Percentiles rank a stretch among this genome's conserved stretches.
Conservation (phyloP, 2,113 vertebrate species). For the Rhegmatorhina hoffmannsi region DNA sequence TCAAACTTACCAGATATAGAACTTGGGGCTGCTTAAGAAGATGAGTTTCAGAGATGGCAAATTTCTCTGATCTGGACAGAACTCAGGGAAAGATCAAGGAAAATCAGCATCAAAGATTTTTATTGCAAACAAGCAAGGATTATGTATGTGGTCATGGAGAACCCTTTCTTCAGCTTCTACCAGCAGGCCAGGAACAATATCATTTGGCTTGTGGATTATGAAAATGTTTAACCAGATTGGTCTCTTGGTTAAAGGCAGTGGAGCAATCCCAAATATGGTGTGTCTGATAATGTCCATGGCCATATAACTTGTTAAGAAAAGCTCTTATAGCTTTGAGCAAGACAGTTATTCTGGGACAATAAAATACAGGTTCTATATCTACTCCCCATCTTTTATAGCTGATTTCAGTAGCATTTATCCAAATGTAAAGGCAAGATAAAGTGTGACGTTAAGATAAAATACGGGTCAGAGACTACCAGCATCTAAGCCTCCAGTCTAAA, state of each 20-base stretch:
- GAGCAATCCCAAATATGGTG: background rate
- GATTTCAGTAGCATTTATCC: background rate
- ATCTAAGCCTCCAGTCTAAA: background rate
- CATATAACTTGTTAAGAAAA: background rate
- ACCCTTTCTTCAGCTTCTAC: background rate
- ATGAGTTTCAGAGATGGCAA: background rate
- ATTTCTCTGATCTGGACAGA: background rate
- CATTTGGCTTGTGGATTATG: background rate
- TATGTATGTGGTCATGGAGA: background rate
- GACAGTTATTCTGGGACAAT: background rate
- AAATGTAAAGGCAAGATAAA: background rate
- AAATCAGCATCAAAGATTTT: background rate
- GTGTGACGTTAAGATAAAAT: background rate
- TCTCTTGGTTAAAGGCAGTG: background rate
- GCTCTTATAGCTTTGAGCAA: background rate
- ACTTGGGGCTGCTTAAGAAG: background rate
- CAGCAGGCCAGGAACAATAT: background rate
- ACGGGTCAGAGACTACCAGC: background rate
- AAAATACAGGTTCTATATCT: background rate
- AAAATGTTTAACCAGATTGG: background rate
- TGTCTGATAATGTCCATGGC: background rate
- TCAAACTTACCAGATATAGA: background rate
- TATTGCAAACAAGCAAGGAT: background rate
- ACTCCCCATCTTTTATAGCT: background rate
- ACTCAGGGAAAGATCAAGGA: background rate